phyloP scores from a whole-genome alignment of 1,140 invertebrate genomes.

The Lamellibrachia luymesi region DNA sequence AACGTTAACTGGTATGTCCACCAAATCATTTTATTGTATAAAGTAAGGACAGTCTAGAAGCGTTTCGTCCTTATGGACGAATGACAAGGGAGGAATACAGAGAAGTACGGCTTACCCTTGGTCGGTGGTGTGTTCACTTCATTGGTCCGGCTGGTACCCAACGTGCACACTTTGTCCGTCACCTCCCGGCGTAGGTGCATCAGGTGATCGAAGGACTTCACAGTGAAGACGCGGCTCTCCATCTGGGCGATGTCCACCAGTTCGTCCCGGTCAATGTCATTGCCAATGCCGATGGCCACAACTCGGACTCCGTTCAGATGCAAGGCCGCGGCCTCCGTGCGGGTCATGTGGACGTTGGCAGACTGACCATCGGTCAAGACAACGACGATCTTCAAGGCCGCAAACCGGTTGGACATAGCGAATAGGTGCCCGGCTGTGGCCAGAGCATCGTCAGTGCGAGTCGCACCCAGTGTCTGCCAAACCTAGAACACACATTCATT shows the following conservation, averaged over 20 bases:
- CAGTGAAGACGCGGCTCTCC: conserved; percentile 18
- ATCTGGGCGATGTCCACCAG: conserved; percentile 21
- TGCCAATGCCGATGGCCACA: conserved; percentile 25
- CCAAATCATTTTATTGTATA: background rate
- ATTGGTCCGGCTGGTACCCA: background rate
- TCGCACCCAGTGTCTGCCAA: background rate
- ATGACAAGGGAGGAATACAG: background rate
- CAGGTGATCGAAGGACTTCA: conserved; percentile 16
- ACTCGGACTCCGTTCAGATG: conserved; percentile 19
- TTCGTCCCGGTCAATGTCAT: conserved; percentile 9
- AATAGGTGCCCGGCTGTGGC: background rate
- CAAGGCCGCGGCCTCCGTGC: background rate
- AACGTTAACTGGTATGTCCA: too few species aligned
- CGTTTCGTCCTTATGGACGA: conserved; percentile 1
- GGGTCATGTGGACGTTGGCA: background rate
- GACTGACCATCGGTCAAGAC: background rate
- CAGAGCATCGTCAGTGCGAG: background rate
- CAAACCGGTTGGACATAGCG: background rate
- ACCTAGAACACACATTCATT: background rate
- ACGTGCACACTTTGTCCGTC: conserved; percentile 9
- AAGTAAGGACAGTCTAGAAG: background rate
- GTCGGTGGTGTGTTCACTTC: background rate
- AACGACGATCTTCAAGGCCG: background rate
- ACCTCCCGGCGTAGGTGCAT: conserved; percentile 9
- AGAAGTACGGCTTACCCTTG: background rate